Base-by-base conservation (phyloP, 2,113 vertebrate genomes). In the Stictonetta naevosa region DNA sequence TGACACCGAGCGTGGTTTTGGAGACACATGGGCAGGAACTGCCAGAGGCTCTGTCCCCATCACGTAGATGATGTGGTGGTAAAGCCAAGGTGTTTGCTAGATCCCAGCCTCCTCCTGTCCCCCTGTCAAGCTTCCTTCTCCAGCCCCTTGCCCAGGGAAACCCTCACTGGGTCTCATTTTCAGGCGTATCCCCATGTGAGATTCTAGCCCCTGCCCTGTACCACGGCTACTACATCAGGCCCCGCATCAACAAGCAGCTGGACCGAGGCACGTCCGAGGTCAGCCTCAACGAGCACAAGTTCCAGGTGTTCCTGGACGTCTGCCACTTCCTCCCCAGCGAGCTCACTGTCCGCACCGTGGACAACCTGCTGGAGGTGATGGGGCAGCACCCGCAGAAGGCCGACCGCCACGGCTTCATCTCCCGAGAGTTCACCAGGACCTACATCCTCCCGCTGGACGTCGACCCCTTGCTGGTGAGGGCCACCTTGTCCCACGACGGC, bases 141-240 rank as follows among this genome's bases (percentile, higher is more conserved):
- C 67, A 14, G 1, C 13, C 33, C 23, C 63, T 6, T 26, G 15
- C 26, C 68, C 60, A 25, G n/a, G 64, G 21, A 16, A 55, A 29
- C 23, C 42, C 95, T 93, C 56, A 77, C 71, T 2, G 34, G 58
- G 3, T 94, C 68, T 96, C 40, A 10, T 36, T 87, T 31, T 13
- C 96, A 99, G 98, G 98, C 52, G 96, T 99, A 89, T 97, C 97
- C 74, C 97, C 98, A 0, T 97, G 98, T 29, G 98, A 99, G 59
- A 97, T 99, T 63, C 95, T 98, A 66, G 97, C 98, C 56, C 98
- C 98, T 4, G 98, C 98, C 20, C 97, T 99, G 44, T 99, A 98
- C 96, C 98, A 99, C 0, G 98, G 98, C 92, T 99, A 99, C 97
- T 99, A 99, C 90, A 98, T 99, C 58, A 97, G 98, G 19, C 98